These are phyloP conservation scores for Chloromyia formosa DNA, from an alignment of 2,888 invertebrate genomes.

Conservation along the genomic window DNA sequence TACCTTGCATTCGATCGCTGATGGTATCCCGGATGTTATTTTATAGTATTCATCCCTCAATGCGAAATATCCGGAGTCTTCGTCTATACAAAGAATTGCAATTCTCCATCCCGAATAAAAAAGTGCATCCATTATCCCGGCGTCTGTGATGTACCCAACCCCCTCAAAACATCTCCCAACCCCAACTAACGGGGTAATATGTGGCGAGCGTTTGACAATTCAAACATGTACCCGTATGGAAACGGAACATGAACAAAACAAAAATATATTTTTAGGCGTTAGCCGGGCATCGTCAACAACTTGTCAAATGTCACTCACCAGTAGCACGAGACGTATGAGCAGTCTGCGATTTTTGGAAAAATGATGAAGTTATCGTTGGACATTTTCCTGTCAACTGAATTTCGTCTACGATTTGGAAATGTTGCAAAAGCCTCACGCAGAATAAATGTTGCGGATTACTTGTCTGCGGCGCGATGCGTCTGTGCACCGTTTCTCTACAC, in stretches of 20 bases:
- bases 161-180: no score
- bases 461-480: conserved; percentile 5
- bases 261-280: conserved; percentile 27
- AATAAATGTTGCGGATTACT: background rate
- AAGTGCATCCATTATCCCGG: no score
- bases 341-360: conserved; percentile 80
- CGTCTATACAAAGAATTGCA: no score
- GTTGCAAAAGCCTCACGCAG: background rate
- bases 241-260: background rate
- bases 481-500: conserved; percentile 11
- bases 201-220: no score
- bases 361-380: conserved; percentile 57
- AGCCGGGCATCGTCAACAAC: background rate
- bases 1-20: no score
- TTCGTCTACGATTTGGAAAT: background rate
- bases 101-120: no score
- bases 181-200: no score
- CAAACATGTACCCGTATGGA: background rate
- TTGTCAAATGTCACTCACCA: conserved; percentile 70
- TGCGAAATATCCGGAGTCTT: no score
- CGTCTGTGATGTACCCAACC: no score
- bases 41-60: no score
- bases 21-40: no score
- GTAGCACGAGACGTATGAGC: conserved; percentile 86
- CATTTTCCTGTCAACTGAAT: conserved; percentile 40